Conservation (phyloP, 2,113 vertebrate species). For the Aleadryas rufinucha region DNA sequence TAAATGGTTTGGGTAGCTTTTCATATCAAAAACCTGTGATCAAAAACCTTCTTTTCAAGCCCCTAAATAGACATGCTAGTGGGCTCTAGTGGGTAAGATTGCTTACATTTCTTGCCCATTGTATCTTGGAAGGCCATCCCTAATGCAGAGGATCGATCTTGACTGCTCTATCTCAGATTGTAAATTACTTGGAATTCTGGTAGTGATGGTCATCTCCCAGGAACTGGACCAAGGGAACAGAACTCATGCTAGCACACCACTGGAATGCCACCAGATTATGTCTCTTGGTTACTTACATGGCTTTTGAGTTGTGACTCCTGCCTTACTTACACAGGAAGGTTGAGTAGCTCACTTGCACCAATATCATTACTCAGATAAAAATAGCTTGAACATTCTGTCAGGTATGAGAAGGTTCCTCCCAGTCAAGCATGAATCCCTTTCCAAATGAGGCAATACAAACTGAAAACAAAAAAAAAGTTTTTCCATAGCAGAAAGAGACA, state of each 20-base stretch:
- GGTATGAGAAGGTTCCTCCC: conserved; percentile 10
- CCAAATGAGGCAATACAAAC: conserved; percentile 24
- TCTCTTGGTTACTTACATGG: neutral
- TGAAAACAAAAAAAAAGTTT: neutral
- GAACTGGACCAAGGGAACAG: neutral
- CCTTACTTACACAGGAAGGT: neutral
- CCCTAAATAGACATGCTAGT: neutral
- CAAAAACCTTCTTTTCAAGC: neutral
- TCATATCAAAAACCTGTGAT: neutral
- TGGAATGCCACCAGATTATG: neutral
- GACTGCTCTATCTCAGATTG: neutral
- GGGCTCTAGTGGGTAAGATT: neutral
- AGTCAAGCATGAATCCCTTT: conserved; percentile 59
- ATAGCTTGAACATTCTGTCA: conserved; percentile 14
- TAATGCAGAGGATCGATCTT: neutral
- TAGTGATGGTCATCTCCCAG: neutral
- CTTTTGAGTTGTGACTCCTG: neutral
- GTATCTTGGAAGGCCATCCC: neutral
- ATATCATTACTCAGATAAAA: neutral
- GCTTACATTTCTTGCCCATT: neutral
- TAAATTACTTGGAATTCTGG: neutral
- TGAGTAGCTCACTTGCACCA: neutral
- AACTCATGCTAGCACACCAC: neutral
- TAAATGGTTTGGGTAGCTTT: neutral
- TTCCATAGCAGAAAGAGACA: conserved; percentile 23